Conservation (phyloP, 2,888 invertebrate species). For the Stratiomys singularior region DNA sequence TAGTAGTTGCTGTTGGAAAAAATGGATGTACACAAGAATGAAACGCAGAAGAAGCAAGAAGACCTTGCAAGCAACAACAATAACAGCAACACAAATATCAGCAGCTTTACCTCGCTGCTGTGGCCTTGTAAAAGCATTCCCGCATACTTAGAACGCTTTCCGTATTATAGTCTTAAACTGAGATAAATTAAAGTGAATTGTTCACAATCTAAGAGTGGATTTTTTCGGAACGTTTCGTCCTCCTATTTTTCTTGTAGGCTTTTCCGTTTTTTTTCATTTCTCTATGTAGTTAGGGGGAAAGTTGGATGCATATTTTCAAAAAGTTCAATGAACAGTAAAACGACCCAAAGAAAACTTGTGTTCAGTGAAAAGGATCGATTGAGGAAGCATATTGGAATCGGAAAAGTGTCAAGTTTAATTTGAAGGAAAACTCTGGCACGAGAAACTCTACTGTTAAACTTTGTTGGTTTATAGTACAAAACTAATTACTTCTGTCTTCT, state of each 20-base stretch:
- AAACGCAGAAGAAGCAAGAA: slow-evolving; percentile 19
- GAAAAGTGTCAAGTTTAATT: background rate
- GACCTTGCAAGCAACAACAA: background rate
- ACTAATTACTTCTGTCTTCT: background rate
- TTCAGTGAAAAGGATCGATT: background rate
- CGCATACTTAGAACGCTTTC: slow-evolving; percentile 38
- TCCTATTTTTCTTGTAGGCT: slow-evolving; percentile 39
- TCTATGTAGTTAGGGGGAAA: background rate
- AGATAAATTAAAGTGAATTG: slow-evolving; percentile 46
- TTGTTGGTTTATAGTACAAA: background rate
- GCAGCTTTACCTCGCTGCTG: background rate
- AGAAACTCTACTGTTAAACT: too few relatives aligned
- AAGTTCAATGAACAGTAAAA: background rate
- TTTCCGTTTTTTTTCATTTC: background rate
- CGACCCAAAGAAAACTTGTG: background rate
- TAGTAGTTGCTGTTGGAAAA: slow-evolving; percentile 36
- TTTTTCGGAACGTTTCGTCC: slow-evolving; percentile 39
- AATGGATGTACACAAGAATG: slow-evolving; percentile 21
- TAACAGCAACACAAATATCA: too few relatives aligned
- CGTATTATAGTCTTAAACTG: slow-evolving; percentile 46
- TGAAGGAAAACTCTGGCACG: too few relatives aligned
- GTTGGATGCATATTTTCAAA: slow-evolving; percentile 15
- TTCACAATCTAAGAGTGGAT: slow-evolving; percentile 44
- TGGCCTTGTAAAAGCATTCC: slow-evolving; percentile 37
- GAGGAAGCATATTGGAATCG: background rate